These are phyloP conservation scores for Pararge aegeria DNA, from an alignment of 1,140 invertebrate genomes.

Conservation along the genomic window DNA sequence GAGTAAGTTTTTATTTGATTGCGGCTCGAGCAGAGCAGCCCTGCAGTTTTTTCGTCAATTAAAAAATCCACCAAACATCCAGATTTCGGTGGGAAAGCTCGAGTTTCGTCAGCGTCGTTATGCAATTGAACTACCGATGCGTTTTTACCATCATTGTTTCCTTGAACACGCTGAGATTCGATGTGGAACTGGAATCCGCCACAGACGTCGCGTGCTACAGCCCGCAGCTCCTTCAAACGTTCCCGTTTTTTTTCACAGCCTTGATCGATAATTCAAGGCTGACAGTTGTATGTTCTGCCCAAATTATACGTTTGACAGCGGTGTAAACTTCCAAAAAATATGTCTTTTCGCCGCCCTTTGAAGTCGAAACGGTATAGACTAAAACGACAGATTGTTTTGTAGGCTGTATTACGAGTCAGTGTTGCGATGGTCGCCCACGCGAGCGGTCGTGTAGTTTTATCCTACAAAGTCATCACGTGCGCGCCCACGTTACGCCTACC, in stretches of 20 bases:
- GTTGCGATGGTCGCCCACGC: conserved; percentile 64
- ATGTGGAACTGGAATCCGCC: conserved; percentile 49
- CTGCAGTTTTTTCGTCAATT: conserved; percentile 65
- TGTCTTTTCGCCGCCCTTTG: conserved; percentile 9
- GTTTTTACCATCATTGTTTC: conserved; percentile 51
- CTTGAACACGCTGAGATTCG: conserved; percentile 52
- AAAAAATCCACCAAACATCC: conserved; percentile 60
- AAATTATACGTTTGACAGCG: conserved; percentile 9
- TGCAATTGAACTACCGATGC: conserved; percentile 49
- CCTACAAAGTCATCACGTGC: conserved; percentile 63
- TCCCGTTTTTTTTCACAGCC: conserved; percentile 38
- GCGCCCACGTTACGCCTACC: conserved; percentile 73
- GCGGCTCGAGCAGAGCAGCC: conserved; percentile 48
- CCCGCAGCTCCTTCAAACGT: conserved; percentile 34
- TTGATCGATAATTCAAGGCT: conserved; percentile 44
- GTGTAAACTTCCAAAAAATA: conserved; percentile 12
- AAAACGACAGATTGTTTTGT: conserved; percentile 23
- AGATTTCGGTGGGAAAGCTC: conserved; percentile 71
- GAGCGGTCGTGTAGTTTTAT: conserved; percentile 54
- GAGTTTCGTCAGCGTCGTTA: conserved; percentile 44
- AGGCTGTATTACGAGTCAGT: conserved; percentile 42
- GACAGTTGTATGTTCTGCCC: conserved; percentile 25
- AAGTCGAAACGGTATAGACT: conserved; percentile 18
- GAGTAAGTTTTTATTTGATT: conserved; percentile 75
- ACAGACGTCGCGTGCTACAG: conserved; percentile 40